Evolutionary conservation across 2,888 invertebrate genomes (phyloP).

Genomic region (Deroplatys truncata): DNA sequence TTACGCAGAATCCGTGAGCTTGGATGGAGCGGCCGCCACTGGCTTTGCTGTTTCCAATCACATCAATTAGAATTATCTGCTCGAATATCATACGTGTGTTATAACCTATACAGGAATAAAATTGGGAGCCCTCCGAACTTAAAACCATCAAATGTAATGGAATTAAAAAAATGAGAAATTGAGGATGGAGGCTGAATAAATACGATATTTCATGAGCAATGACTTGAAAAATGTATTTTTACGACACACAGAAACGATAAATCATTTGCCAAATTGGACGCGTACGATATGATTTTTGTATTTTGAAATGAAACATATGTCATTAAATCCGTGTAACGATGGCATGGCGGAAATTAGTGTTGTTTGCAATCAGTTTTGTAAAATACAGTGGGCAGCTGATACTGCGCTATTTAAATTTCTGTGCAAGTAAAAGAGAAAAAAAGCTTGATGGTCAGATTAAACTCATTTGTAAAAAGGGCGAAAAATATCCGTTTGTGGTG

Average conservation of each 20-base stretch:
- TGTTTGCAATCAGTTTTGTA: neutral
- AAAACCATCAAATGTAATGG: neutral
- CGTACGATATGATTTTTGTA: neutral
- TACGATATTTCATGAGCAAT: neutral
- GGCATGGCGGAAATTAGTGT: neutral
- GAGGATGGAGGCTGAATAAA: neutral
- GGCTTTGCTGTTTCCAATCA: neutral
- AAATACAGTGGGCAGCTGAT: neutral
- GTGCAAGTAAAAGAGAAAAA: neutral
- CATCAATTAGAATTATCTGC: neutral
- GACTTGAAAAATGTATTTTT: neutral
- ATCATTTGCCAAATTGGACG: neutral
- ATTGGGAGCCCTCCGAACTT: neutral
- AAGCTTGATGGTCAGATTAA: neutral
- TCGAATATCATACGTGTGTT: neutral
- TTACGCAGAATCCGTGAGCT: neutral
- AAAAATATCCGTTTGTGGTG: neutral
- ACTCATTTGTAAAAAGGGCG: neutral
- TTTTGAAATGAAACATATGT: neutral
- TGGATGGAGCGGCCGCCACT: neutral
- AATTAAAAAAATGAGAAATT: constrained; percentile 9
- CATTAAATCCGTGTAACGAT: neutral
- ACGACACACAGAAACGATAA: neutral
- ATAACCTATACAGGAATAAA: neutral
- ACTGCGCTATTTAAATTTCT: neutral